A percentile compares a stretch with the other conserved stretches of the same genome.
Conservation (phyloP, 2,888 invertebrate genomes). For the Patella depressa region DNA sequence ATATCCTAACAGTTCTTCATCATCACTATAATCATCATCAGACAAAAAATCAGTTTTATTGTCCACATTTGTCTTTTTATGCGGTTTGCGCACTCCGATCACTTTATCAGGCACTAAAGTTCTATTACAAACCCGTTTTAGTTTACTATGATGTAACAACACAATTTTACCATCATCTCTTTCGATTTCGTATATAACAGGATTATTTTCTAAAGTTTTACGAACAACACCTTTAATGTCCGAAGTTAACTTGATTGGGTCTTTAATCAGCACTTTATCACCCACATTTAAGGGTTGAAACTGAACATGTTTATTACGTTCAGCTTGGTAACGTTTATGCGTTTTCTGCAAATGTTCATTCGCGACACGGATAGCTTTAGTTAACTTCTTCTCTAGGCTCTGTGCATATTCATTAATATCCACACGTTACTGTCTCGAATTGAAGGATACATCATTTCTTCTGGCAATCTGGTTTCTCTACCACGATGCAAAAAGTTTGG, state of each 20-base stretch:
- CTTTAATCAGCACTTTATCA: slow-evolving; percentile 1
- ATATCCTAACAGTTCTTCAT: too few species aligned
- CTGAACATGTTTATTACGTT: neutral
- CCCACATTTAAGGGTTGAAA: neutral
- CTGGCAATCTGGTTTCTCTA: neutral
- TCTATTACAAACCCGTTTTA: neutral
- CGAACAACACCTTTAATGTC: slow-evolving; percentile 3
- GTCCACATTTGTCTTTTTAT: neutral
- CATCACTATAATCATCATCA: too few species aligned
- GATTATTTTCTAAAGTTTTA: neutral
- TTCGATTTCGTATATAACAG: neutral
- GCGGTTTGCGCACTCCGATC: neutral
- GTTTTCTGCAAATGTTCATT: neutral
- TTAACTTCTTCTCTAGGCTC: neutral
- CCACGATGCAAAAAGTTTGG: slow-evolving; percentile 6
- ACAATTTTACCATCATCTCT: neutral
- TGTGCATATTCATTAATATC: neutral
- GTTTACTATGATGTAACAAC: slow-evolving; percentile 3
- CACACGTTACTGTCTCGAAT: neutral
- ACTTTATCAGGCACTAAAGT: neutral
- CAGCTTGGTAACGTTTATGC: neutral
- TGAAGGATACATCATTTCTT: slow-evolving; percentile 11
- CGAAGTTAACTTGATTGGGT: neutral
- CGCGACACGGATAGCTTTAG: neutral
- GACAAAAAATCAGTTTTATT: too few species aligned